A percentile compares a stretch with the other conserved stretches of the same genome.
These are phyloP conservation scores for Garra rufa DNA, from an alignment of 2,113 vertebrate genomes.

Conservation along the genomic window DNA sequence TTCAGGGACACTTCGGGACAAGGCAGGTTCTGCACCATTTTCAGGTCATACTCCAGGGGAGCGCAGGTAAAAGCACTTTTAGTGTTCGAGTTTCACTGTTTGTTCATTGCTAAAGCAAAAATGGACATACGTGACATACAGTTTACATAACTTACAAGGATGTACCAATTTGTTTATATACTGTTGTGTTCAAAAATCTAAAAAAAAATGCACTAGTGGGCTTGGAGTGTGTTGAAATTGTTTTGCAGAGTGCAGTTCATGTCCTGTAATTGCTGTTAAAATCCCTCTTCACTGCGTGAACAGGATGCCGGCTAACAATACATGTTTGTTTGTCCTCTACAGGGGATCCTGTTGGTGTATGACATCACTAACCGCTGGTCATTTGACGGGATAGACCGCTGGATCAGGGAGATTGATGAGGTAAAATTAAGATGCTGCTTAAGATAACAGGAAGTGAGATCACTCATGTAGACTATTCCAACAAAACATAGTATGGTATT, in stretches of 20 bases:
- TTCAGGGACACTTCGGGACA: slow-evolving; percentile 98
- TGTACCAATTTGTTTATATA: not conserved
- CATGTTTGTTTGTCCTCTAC: slow-evolving; percentile 43
- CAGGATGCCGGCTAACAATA: slow-evolving; percentile 40
- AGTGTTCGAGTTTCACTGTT: not conserved
- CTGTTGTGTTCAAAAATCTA: not conserved
- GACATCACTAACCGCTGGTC: slow-evolving; percentile 99
- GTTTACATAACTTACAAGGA: not conserved
- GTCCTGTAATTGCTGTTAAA: not conserved
- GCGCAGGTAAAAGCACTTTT: slow-evolving; percentile 86
- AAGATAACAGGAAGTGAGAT: not conserved
- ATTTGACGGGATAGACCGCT: slow-evolving; percentile 96
- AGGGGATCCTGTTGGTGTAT: slow-evolving; percentile 98
- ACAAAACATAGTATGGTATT: too few relatives aligned
- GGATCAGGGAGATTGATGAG: slow-evolving; percentile 99
- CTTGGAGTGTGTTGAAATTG: not conserved
- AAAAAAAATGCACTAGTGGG: not conserved
- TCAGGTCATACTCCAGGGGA: slow-evolving; percentile 95
- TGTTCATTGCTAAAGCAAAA: not conserved
- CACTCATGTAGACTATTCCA: not conserved
- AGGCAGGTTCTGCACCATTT: slow-evolving; percentile 98
- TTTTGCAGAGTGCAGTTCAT: not conserved
- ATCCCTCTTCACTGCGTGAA: slow-evolving; percentile 3
- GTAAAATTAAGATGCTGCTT: slow-evolving; percentile 67
- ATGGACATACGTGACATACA: not conserved